These are phyloP conservation scores for Chunga burmeisteri DNA, from an alignment of 2,113 vertebrate species.

Conservation along the genomic window DNA sequence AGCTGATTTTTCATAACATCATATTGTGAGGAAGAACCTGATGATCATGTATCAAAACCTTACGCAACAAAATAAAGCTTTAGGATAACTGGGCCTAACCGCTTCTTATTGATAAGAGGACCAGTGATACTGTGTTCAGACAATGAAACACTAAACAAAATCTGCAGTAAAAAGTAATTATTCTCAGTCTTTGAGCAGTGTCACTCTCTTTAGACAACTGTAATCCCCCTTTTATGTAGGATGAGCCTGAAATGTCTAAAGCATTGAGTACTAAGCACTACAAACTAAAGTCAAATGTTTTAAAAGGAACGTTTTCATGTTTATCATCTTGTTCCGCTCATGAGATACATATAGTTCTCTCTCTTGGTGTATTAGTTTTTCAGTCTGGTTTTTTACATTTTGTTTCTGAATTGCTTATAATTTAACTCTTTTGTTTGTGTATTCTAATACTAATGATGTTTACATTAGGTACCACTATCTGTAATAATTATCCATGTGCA, in stretches of 20 bases:
- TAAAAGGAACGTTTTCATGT: background rate
- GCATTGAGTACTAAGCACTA: background rate
- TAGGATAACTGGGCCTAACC: background rate
- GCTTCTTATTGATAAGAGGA: background rate
- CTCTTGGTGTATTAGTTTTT: accelerated
- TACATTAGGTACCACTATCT: background rate
- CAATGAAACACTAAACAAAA: background rate
- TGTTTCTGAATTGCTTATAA: background rate
- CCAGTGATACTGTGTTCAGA: background rate
- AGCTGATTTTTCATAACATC: background rate
- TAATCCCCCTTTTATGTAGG: background rate
- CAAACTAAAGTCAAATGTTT: background rate
- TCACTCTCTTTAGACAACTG: background rate
- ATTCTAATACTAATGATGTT: background rate
- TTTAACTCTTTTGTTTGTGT: background rate
- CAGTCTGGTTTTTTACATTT: background rate
- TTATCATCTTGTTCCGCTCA: background rate
- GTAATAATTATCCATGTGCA: background rate
- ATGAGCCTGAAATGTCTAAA: background rate
- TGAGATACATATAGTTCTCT: background rate
- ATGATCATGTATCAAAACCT: background rate
- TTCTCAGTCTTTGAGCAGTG: background rate
- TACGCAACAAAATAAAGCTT: background rate
- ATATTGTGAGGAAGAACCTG: background rate
- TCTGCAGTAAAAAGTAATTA: background rate